These are phyloP conservation scores for Drosophila lutescens DNA, from an alignment of 2,888 invertebrate genomes.

Conservation along the genomic window DNA sequence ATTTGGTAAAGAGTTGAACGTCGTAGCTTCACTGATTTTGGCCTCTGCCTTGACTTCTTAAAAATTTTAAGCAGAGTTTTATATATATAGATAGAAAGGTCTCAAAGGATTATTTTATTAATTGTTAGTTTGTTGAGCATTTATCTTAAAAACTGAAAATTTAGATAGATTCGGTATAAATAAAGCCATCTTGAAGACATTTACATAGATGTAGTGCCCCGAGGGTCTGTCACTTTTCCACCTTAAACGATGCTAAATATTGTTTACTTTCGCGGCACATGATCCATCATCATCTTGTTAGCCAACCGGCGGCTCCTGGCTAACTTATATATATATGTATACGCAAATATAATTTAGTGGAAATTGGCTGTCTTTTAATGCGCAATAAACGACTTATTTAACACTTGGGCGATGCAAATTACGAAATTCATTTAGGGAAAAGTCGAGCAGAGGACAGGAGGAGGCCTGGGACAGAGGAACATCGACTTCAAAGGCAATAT, in stretches of 20 bases:
- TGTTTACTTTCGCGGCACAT: constrained; percentile 47
- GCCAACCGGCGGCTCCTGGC: constrained; percentile 36
- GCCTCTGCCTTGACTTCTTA: no score
- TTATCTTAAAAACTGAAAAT: no score
- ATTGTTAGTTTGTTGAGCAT: no score
- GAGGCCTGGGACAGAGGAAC: constrained; percentile 15
- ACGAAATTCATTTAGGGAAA: constrained; percentile 73
- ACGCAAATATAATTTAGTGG: constrained; percentile 64
- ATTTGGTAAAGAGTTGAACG: no score
- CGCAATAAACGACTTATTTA: constrained; percentile 79
- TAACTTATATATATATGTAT: constrained; percentile 16
- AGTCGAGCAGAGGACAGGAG: constrained; percentile 22
- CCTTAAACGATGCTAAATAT: constrained; percentile 12
- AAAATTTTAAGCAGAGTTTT: no score
- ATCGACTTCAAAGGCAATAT: constrained; percentile 18
- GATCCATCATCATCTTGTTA: constrained; percentile 74
- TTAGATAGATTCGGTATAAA: no score
- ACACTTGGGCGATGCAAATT: constrained; percentile 75
- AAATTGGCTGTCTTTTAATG: constrained; percentile 76
- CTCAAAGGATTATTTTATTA: no score
- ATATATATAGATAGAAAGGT: no score
- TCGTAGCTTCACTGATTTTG: no score
- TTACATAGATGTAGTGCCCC: not conserved
- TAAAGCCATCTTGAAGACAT: not conserved
- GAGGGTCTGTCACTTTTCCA: constrained; percentile 10